These are phyloP conservation scores for Halichoeres trimaculatus DNA, from an alignment of 2,113 vertebrate species.

Conservation along the genomic window DNA sequence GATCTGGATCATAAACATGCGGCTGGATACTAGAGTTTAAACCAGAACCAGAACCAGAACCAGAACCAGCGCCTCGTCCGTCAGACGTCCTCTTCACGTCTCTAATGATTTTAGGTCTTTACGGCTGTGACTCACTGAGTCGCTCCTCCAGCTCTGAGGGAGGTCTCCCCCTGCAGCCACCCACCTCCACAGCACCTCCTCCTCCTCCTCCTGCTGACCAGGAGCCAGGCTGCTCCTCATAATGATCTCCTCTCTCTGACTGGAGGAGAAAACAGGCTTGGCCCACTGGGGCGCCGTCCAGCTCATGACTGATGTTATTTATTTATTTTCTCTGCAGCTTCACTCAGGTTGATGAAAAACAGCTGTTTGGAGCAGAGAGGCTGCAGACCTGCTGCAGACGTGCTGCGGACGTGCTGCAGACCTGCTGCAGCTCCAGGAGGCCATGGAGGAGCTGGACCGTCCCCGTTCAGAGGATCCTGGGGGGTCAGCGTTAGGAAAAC, in stretches of 20 bases:
- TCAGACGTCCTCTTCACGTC: not conserved
- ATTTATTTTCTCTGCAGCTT: too few relatives aligned
- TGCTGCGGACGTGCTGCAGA: too few relatives aligned
- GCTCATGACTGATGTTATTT: not conserved
- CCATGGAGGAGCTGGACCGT: too few relatives aligned
- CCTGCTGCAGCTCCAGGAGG: too few relatives aligned
- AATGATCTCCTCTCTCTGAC: not conserved
- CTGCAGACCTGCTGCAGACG: not conserved
- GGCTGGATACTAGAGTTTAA: conserved; percentile 53
- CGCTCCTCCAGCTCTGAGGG: conserved; percentile 57
- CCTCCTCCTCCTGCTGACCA: conserved; percentile 1
- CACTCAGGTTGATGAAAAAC: not conserved
- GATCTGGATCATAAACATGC: conserved; percentile 48
- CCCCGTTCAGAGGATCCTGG: too few relatives aligned
- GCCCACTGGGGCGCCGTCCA: not conserved
- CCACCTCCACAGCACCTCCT: conserved; percentile 27
- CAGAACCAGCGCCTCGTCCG: too few relatives aligned
- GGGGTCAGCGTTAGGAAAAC: too few relatives aligned
- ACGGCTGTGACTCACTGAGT: conserved; percentile 49
- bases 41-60: conserved; percentile 31
- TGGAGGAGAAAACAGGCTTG: not conserved
- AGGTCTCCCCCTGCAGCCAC: conserved; percentile 49
- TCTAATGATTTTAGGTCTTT: conserved; percentile 56
- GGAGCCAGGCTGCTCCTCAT: not conserved
- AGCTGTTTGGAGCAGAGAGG: not conserved